Evolutionary conservation across 2,888 invertebrate genomes (phyloP), one percentile per base, ranked within the genome.

Genomic region (Halictus ligatus): DNA sequence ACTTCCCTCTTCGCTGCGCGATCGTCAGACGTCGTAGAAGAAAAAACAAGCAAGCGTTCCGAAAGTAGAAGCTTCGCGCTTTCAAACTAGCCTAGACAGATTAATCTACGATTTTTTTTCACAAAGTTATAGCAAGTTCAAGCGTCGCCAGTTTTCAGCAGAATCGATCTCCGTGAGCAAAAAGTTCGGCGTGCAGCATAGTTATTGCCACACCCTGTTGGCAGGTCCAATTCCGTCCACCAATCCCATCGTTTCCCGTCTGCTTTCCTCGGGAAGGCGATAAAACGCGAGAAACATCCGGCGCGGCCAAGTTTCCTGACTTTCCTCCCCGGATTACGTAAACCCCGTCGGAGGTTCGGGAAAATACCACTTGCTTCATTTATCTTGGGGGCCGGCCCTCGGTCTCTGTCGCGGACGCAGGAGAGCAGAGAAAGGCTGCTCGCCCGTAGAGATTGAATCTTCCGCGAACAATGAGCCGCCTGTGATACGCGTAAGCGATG

Each of bases 321-420:
- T 67, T 81, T 76, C 74, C 64, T 75, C 73, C 64, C 74, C 81
- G 69, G 12, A 43, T 84, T 87, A 84, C 80, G 87, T 87, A 87
- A 85, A 89, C 78, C 78, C 58, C 75, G 81, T 74, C 64, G 80
- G 80, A 25, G 60, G 78, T 75, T 82, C 80, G 86, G 64, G 87
- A 82, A 86, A 87, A 87, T 87, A 87, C 83, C 87, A 72, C 83
- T 86, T 67, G 87, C 69, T 87, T 87, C 87, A 87, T 87, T 87
- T 87, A 87, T 87, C 87, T 87, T 86, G 71, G 25, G 25, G 6
- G 40, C n/a, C 60, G 50, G 21, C 50, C 3, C 54, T 15, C 12
- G 15, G 54, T 15, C 25, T 21, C 29, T 50, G 40, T 50, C 78
- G 72, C 76, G 84, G 85, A 85, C 77, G 54, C 75, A 71, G 85